Percentiles rank a stretch among this genome's conserved stretches.
Conservation (phyloP, 2,113 vertebrate genomes). For the Leiothrix lutea region DNA sequence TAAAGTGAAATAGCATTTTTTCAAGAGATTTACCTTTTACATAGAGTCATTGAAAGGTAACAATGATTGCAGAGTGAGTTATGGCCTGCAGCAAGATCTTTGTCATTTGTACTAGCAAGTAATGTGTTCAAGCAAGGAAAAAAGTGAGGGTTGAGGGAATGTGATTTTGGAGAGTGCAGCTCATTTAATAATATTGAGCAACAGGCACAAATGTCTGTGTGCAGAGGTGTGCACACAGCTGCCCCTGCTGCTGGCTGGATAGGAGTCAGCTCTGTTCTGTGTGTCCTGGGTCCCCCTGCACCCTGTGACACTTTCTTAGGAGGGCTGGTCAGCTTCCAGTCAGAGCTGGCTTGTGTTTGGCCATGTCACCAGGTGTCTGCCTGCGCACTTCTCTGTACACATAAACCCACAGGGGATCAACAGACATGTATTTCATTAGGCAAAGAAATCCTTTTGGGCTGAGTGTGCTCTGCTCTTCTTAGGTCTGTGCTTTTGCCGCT, state of each 20-base stretch:
- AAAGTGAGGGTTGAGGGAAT: not conserved
- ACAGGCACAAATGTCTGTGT: accelerated
- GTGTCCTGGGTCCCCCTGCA: not conserved
- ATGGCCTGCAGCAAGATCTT: not conserved
- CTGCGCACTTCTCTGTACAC: not conserved
- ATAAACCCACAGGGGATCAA: not conserved
- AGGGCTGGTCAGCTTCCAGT: not conserved
- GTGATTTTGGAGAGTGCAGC: not conserved
- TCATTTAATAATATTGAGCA: not conserved
- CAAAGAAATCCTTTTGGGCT: not conserved
- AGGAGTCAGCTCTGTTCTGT: not conserved
- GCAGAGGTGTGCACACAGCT: not conserved
- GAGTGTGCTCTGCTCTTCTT: not conserved
- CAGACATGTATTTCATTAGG: not conserved
- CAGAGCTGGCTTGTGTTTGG: not conserved
- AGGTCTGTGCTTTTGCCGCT: not conserved
- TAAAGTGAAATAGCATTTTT: not conserved
- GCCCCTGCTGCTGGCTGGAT: not conserved
- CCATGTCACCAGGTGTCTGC: not conserved
- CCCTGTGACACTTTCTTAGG: not conserved
- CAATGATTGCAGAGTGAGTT: not conserved
- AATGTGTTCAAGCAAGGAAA: not conserved
- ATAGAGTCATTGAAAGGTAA: not conserved
- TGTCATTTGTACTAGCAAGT: not conserved
- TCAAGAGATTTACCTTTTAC: not conserved